Conservation (phyloP, 2,888 invertebrate genomes). For the Ectemnius lituratus region DNA sequence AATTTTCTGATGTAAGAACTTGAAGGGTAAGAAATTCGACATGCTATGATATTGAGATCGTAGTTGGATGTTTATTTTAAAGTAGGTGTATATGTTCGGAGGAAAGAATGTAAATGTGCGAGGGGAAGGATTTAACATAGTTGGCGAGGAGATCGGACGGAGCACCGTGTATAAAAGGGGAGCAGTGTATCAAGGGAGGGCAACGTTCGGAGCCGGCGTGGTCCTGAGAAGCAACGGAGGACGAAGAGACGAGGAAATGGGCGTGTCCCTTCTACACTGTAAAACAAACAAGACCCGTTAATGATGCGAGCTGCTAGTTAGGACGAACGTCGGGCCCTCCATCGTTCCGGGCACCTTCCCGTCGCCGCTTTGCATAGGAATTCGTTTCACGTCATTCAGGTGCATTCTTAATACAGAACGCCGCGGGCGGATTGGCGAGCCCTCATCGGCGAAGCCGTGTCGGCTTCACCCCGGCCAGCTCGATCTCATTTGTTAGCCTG, state of each 20-base stretch:
- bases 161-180: conserved; percentile 46
- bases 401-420: conserved; percentile 61
- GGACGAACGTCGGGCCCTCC: conserved; percentile 35
- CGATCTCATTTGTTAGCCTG: conserved; percentile 48
- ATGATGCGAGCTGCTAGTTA: conserved; percentile 67
- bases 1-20: too few relatives aligned
- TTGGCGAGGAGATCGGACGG: conserved; percentile 35
- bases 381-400: conserved; percentile 69
- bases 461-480: conserved; percentile 11
- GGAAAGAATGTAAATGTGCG: too few relatives aligned
- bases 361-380: conserved; percentile 67
- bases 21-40: too few relatives aligned
- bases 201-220: conserved; percentile 31
- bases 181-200: conserved; percentile 51
- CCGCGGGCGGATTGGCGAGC: conserved; percentile 31
- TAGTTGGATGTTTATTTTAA: too few relatives aligned
- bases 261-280: conserved; percentile 66
- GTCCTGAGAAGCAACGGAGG: conserved; percentile 40
- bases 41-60: too few relatives aligned
- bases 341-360: conserved; percentile 14
- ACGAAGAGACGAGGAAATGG: conserved; percentile 60
- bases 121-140: too few relatives aligned
- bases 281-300: conserved; percentile 70
- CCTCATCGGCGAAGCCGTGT: conserved; percentile 24
- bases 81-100: too few relatives aligned